These are phyloP conservation scores for Thaumatotibia leucotreta DNA, from an alignment of 1,140 invertebrate species.

Conservation along the genomic window DNA sequence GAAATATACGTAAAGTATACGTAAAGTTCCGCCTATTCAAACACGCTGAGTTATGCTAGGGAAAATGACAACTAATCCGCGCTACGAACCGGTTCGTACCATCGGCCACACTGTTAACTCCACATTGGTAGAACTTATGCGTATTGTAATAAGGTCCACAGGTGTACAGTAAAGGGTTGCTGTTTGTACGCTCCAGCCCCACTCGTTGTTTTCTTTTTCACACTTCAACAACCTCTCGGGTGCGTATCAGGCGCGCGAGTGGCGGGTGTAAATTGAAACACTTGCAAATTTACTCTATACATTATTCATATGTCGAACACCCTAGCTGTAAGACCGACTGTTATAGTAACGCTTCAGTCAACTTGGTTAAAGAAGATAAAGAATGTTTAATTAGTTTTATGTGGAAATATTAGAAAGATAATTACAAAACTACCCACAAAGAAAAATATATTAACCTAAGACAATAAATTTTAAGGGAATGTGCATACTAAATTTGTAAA, in stretches of 20 bases:
- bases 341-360: slow-evolving; percentile 45
- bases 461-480: too few species aligned
- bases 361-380: not conserved
- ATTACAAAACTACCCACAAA: too few species aligned
- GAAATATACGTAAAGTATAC: too few species aligned
- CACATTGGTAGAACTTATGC: too few species aligned
- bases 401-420: not conserved
- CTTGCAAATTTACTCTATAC: slow-evolving; percentile 73
- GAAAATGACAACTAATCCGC: slow-evolving; percentile 13
- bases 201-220: slow-evolving; percentile 63
- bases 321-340: slow-evolving; percentile 51
- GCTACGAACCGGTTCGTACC: slow-evolving; percentile 1
- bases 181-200: slow-evolving; percentile 22
- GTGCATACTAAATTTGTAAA: too few species aligned
- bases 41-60: not conserved
- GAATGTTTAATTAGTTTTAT: slow-evolving; percentile 4
- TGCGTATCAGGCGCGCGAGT: slow-evolving; percentile 60
- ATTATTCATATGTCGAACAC: slow-evolving; percentile 72
- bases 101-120: too few species aligned
- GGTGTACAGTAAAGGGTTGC: too few species aligned
- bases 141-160: too few species aligned
- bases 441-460: too few species aligned
- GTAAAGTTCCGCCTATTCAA: slow-evolving; percentile 6
- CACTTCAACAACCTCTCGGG: slow-evolving; percentile 54
- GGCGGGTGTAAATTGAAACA: slow-evolving; percentile 74